These are phyloP conservation scores for Cecidostiba fungosa DNA, from an alignment of 2,888 invertebrate genomes.

Conservation along the genomic window DNA sequence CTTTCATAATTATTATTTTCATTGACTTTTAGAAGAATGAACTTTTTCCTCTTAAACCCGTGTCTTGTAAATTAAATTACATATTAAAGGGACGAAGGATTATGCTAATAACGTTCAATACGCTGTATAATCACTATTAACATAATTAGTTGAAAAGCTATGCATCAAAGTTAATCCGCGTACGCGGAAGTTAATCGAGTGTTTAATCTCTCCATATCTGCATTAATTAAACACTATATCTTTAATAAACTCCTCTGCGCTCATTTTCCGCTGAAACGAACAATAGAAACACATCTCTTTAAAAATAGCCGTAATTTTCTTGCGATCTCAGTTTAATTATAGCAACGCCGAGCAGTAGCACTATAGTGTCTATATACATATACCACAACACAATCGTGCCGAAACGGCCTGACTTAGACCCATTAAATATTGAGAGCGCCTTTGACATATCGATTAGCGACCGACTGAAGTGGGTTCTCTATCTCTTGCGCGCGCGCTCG, in stretches of 20 bases:
- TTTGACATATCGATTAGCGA: slow-evolving; percentile 44
- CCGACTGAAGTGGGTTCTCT: background rate
- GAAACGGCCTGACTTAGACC: background rate
- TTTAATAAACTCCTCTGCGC: background rate
- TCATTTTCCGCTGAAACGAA: too few species aligned
- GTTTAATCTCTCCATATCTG: background rate
- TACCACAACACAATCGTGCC: background rate
- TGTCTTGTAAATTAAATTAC: background rate
- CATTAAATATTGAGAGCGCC: slow-evolving; percentile 37
- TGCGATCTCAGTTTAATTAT: background rate
- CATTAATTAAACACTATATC: background rate
- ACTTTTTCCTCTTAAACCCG: background rate
- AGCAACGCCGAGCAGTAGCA: background rate
- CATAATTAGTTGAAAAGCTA: background rate
- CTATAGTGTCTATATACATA: background rate
- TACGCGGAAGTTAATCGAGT: background rate
- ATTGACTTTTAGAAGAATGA: background rate
- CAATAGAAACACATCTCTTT: background rate
- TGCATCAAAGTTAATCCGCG: background rate
- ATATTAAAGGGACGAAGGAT: background rate
- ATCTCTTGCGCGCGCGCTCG: background rate
- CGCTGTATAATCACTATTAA: background rate
- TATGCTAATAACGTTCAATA: too few species aligned
- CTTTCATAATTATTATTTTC: background rate
- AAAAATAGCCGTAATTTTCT: background rate